These are phyloP conservation scores for Cephus pulcher DNA, from an alignment of 2,888 invertebrate genomes.

Conservation along the genomic window DNA sequence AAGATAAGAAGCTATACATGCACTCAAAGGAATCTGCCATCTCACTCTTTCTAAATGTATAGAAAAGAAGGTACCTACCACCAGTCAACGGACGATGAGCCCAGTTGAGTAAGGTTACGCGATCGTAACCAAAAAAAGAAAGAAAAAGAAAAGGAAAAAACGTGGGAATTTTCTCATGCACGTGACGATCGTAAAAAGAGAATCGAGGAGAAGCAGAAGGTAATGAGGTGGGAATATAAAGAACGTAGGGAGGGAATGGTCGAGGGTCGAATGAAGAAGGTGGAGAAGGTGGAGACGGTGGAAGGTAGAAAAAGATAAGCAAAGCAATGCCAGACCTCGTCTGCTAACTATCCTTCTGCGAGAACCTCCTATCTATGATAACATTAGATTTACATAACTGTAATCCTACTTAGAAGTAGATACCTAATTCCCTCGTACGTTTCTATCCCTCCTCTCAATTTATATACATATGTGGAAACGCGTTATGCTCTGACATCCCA, in stretches of 20 bases:
- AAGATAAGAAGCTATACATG: not conserved
- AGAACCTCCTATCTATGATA: slow-evolving; percentile 41
- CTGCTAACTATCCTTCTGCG: slow-evolving; percentile 32
- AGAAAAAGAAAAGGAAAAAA: slow-evolving; percentile 35
- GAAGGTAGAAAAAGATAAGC: slow-evolving; percentile 23
- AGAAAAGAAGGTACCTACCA: not conserved
- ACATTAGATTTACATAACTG: slow-evolving; percentile 61
- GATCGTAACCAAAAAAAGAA: not conserved
- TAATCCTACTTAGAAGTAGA: slow-evolving; percentile 45
- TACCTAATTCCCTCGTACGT: slow-evolving; percentile 38
- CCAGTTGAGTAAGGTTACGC: not conserved
- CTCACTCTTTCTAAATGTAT: not conserved
- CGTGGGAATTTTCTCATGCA: slow-evolving; percentile 40
- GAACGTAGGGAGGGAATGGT: not conserved
- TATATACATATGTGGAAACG: not conserved
- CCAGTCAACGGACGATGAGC: not conserved
- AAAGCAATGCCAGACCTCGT: not conserved
- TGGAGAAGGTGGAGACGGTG: slow-evolving; percentile 27
- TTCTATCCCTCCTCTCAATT: slow-evolving; percentile 28
- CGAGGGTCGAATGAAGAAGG: not conserved
- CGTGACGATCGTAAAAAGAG: slow-evolving; percentile 12
- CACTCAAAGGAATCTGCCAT: not conserved
- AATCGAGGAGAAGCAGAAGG: slow-evolving; percentile 1
- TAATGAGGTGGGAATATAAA: not conserved
- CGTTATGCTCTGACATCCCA: not conserved